Evolutionary conservation across 2,113 vertebrate species (phyloP).

Genomic region (Pipra filicauda): DNA sequence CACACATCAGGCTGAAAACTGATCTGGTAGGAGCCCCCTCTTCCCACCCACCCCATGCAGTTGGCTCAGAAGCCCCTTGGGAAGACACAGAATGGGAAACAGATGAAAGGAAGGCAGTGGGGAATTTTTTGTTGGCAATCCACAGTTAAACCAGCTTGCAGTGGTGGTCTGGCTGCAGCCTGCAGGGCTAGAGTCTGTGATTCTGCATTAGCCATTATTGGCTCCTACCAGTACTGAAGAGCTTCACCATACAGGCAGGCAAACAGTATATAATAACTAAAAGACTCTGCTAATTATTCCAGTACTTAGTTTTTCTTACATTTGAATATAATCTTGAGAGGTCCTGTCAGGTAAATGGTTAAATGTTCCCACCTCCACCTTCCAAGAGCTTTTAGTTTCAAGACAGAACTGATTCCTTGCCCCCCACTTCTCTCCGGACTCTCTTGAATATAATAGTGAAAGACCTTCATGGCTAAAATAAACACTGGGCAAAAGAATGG

Average conservation of each 20-base stretch:
- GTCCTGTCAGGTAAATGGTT: background rate
- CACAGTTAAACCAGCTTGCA: background rate
- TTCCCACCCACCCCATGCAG: background rate
- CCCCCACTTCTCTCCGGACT: background rate
- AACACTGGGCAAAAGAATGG: background rate
- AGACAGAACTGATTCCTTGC: background rate
- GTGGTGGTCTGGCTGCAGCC: background rate
- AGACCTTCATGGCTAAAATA: background rate
- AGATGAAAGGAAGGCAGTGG: background rate
- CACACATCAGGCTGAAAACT: background rate
- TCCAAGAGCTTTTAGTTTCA: background rate
- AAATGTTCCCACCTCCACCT: background rate
- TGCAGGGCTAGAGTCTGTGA: background rate
- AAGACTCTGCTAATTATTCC: background rate
- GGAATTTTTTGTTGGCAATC: background rate
- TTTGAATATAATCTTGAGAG: background rate
- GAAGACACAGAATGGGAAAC: background rate
- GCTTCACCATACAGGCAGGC: background rate
- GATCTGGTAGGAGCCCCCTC: background rate
- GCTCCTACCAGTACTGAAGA: background rate
- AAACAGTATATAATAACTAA: background rate
- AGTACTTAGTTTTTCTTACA: background rate
- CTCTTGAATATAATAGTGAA: background rate
- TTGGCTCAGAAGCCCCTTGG: background rate
- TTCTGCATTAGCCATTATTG: background rate